Conservation (phyloP, 2,113 vertebrate species). For the Aspiorhynchus laticeps region DNA sequence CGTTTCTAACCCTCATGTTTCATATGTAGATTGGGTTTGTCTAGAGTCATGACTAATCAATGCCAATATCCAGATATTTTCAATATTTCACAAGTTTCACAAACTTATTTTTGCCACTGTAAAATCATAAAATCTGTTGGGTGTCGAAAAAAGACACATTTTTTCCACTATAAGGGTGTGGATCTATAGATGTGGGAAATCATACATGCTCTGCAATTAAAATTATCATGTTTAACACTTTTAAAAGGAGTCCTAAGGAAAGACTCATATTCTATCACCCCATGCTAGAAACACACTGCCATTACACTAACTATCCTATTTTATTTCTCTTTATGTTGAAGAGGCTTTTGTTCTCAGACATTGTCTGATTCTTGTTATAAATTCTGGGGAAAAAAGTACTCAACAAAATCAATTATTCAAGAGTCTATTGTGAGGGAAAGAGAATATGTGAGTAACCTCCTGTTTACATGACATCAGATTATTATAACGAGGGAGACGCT, state of each 20-base stretch:
- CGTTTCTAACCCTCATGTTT: too few relatives aligned
- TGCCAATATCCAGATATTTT: background rate
- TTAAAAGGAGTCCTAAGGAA: too few relatives aligned
- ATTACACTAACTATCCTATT: background rate
- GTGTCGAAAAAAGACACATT: background rate
- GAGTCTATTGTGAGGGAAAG: background rate
- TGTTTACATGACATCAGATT: background rate
- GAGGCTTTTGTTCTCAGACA: background rate
- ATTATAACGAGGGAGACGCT: background rate
- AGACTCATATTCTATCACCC: background rate
- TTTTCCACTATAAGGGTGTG: background rate
- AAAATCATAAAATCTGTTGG: background rate
- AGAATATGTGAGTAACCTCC: background rate
- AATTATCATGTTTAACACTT: background rate
- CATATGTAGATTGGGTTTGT: background rate
- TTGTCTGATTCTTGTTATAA: background rate
- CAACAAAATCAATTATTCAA: background rate
- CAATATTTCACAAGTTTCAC: background rate
- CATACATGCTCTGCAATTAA: background rate
- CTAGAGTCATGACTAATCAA: background rate
- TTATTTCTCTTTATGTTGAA: background rate
- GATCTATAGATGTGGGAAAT: background rate
- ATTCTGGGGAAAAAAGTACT: background rate
- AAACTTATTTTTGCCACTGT: background rate
- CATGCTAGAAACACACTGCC: background rate